phyloP scores from a whole-genome alignment of 1,140 invertebrate genomes.

The Gryon sp. region DNA sequence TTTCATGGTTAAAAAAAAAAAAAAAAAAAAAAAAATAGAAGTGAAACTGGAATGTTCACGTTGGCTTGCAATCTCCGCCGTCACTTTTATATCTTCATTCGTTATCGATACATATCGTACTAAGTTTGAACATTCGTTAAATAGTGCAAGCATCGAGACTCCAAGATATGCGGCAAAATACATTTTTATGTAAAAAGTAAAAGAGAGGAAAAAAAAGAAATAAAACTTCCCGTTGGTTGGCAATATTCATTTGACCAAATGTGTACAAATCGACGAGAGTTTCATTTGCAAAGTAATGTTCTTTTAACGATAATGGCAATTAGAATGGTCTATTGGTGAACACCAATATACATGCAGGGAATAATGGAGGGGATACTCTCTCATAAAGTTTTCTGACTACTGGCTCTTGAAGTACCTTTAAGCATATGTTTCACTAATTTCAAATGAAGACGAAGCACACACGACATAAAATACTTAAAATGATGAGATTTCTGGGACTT shows the following conservation, averaged over 20 bases:
- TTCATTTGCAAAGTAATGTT: slow-evolving; percentile 13
- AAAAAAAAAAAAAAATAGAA: slow-evolving; percentile 17
- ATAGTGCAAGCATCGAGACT: slow-evolving; percentile 44
- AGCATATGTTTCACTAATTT: too few relatives aligned
- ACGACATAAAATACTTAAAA: too few relatives aligned
- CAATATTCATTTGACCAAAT: slow-evolving; percentile 44
- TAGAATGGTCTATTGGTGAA: slow-evolving; percentile 46
- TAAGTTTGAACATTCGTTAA: slow-evolving; percentile 33
- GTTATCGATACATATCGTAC: slow-evolving; percentile 44
- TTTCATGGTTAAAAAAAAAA: slow-evolving; percentile 41
- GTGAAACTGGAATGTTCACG: slow-evolving; percentile 9
- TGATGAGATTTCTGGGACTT: too few relatives aligned
- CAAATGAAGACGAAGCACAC: too few relatives aligned
- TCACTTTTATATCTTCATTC: slow-evolving; percentile 12
- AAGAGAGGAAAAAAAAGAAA: too few relatives aligned
- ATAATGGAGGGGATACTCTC: too few relatives aligned
- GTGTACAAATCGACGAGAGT: slow-evolving; percentile 42
- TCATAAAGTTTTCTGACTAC: too few relatives aligned
- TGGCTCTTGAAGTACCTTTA: too few relatives aligned
- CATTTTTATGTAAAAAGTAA: slow-evolving; percentile 39
- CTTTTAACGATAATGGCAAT: slow-evolving; percentile 32
- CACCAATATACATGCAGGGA: slow-evolving; percentile 54
- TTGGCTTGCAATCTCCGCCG: slow-evolving; percentile 1
- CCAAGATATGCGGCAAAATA: neutral
- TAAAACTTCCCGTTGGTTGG: slow-evolving; percentile 48